These are phyloP conservation scores for Periplaneta americana DNA, from an alignment of 1,140 invertebrate species.

Conservation along the genomic window DNA sequence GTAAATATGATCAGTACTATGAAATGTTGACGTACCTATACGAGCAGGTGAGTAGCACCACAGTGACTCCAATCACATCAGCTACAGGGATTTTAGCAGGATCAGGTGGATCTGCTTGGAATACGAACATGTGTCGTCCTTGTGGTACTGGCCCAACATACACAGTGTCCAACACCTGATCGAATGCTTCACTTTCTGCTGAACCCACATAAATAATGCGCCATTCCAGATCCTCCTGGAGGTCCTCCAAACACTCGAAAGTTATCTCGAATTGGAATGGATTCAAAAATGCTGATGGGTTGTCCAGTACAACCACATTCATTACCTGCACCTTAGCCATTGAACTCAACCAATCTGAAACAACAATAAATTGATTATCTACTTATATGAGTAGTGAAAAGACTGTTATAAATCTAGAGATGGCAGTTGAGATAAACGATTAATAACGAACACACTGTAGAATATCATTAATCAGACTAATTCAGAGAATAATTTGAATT, in stretches of 20 bases:
- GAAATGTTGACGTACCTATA: conserved; percentile 36
- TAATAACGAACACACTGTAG: too few species aligned
- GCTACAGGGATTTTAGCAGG: conserved; percentile 50
- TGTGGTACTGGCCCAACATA: conserved; percentile 63
- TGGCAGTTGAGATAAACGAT: too few species aligned
- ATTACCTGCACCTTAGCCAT: conserved; percentile 59
- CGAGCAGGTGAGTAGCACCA: conserved; percentile 55
- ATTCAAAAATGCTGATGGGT: conserved; percentile 53
- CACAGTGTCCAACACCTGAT: conserved; percentile 53
- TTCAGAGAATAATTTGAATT: too few species aligned
- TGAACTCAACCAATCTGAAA: not conserved
- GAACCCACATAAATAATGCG: conserved; percentile 66
- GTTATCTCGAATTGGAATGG: conserved; percentile 64
- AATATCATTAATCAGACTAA: too few species aligned
- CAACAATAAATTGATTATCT: too few species aligned
- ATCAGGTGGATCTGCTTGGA: conserved; percentile 54
- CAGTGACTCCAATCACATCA: conserved; percentile 59
- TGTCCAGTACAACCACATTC: conserved; percentile 58
- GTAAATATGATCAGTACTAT: not conserved
- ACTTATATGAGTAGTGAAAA: too few species aligned
- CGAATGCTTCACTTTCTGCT: conserved; percentile 58
- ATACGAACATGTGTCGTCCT: conserved; percentile 52
- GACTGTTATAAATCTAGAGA: too few species aligned
- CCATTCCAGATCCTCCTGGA: conserved; percentile 64
- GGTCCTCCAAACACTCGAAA: conserved; percentile 59